phyloP scores from a whole-genome alignment of 2,888 invertebrate genomes.

The Apodemia hepburni region DNA sequence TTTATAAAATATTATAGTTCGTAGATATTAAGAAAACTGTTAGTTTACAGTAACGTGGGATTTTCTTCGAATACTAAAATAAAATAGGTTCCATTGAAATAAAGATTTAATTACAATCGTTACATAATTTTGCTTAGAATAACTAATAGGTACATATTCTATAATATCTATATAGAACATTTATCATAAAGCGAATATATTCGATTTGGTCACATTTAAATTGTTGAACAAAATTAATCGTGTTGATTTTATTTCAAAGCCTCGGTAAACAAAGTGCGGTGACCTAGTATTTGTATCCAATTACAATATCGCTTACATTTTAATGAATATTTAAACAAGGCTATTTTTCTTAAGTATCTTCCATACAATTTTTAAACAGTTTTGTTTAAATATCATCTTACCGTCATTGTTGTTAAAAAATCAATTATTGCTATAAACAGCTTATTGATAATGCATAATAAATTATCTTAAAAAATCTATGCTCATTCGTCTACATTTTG shows the following conservation, averaged over 20 bases:
- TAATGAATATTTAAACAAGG: slow-evolving; percentile 17
- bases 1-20: background rate
- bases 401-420: slow-evolving; percentile 33
- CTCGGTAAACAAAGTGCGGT: slow-evolving; percentile 29
- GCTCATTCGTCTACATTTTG: slow-evolving; percentile 35
- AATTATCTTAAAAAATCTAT: slow-evolving; percentile 42
- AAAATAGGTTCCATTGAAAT: slow-evolving; percentile 63
- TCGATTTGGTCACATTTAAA: slow-evolving; percentile 74
- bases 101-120: slow-evolving; percentile 79
- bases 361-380: background rate
- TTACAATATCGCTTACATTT: slow-evolving; percentile 18
- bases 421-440: slow-evolving; percentile 37
- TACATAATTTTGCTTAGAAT: slow-evolving; percentile 77
- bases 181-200: slow-evolving; percentile 78
- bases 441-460: slow-evolving; percentile 35
- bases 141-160: slow-evolving; percentile 76
- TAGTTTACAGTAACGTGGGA: background rate
- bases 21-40: background rate
- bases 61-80: slow-evolving; percentile 33
- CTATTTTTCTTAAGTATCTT: background rate
- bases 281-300: slow-evolving; percentile 25
- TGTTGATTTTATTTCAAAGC: slow-evolving; percentile 20
- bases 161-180: slow-evolving; percentile 78
- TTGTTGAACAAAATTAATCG: slow-evolving; percentile 33
- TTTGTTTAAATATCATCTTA: slow-evolving; percentile 19